phyloP scores from a whole-genome alignment of 2,113 vertebrate species.

The Miniopterus natalensis region DNA sequence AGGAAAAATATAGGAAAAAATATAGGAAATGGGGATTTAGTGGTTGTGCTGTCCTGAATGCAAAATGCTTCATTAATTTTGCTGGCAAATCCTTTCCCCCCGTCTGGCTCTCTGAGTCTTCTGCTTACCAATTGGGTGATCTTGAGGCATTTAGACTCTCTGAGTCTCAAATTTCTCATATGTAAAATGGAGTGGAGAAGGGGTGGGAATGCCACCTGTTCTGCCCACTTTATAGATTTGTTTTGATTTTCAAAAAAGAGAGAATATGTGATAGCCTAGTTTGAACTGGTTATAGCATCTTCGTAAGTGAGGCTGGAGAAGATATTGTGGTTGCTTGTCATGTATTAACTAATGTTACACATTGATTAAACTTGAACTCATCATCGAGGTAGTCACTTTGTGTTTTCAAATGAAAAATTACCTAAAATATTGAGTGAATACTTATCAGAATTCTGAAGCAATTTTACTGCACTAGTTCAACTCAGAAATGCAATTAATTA shows the following conservation, averaged over 20 bases:
- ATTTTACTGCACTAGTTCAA: background rate
- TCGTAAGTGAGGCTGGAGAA: background rate
- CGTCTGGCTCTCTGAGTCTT: background rate
- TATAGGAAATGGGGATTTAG: background rate
- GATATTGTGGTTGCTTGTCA: background rate
- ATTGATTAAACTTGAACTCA: slow-evolving; percentile 37
- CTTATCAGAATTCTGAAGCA: slow-evolving; percentile 18
- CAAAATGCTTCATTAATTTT: background rate
- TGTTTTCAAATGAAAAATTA: slow-evolving; percentile 21
- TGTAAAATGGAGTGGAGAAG: background rate
- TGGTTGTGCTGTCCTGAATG: background rate
- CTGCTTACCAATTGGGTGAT: background rate
- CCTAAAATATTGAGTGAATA: background rate
- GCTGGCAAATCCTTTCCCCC: background rate
- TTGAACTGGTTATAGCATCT: background rate
- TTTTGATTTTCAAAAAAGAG: background rate
- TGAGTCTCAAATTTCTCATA: background rate
- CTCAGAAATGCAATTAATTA: background rate
- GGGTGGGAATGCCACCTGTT: background rate
- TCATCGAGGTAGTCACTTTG: background rate
- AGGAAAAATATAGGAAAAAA: background rate
- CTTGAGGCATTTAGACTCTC: background rate
- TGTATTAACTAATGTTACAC: background rate
- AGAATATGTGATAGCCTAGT: background rate
- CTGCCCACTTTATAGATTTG: background rate